Conservation (phyloP, 2,113 vertebrate genomes). For the Centrocercus urophasianus region DNA sequence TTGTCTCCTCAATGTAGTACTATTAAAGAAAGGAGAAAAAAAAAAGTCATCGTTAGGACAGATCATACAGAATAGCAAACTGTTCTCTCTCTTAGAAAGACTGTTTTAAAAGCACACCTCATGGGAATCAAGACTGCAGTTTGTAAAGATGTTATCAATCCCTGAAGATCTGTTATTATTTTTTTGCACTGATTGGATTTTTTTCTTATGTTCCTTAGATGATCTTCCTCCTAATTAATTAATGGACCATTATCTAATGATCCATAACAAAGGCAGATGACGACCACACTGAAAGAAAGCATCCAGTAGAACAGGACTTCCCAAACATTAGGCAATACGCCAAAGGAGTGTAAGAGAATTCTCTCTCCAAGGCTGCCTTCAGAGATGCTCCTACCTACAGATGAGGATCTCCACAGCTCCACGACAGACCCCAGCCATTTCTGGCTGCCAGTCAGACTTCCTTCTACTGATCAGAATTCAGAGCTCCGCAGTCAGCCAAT, state of each 20-base stretch:
- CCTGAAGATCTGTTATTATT: not conserved
- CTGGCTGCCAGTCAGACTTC: not conserved
- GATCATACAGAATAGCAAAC: not conserved
- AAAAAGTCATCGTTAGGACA: conserved; percentile 67
- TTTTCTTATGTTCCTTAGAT: not conserved
- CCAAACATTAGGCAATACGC: not conserved
- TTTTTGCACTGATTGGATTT: not conserved
- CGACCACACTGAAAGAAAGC: not conserved
- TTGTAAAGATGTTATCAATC: not conserved
- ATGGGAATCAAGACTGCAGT: not conserved
- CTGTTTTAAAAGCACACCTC: not conserved
- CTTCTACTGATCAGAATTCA: not conserved
- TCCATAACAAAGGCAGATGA: not conserved
- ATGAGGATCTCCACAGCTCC: not conserved
- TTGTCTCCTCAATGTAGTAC: conserved; percentile 88
- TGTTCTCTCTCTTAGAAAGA: not conserved
- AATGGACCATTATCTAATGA: not conserved
- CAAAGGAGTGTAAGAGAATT: not conserved
- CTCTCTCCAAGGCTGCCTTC: not conserved
- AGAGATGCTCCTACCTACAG: not conserved
- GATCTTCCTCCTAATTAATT: not conserved
- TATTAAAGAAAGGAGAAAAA: conserved; percentile 77
- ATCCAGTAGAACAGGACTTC: not conserved
- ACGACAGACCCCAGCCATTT: not conserved
- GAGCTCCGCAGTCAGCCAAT: not conserved